Evolutionary conservation across 2,888 invertebrate genomes (phyloP).

Genomic region (Brachyptera putata): DNA sequence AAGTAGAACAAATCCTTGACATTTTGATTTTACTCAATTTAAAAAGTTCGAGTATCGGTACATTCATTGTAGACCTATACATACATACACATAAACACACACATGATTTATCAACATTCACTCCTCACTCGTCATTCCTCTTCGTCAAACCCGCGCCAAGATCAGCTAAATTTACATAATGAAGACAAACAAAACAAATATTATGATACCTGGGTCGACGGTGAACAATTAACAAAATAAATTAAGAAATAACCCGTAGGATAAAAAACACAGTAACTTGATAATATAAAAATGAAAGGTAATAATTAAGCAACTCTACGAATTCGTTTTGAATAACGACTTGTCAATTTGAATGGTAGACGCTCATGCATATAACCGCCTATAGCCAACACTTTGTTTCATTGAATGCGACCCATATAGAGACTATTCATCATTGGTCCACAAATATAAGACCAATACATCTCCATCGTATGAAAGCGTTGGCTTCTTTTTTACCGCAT

Average conservation of each 20-base stretch:
- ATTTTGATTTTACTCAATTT: too few species aligned
- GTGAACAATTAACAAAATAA: background rate
- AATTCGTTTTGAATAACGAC: conserved; percentile 10
- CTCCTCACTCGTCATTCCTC: background rate
- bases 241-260: background rate
- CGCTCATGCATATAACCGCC: background rate
- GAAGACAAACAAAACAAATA: conserved; percentile 10
- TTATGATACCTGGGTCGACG: conserved; percentile 1
- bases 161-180: conserved; percentile 16
- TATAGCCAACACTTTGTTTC: background rate
- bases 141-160: background rate
- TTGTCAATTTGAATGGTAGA: conserved; percentile 11
- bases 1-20: too few species aligned
- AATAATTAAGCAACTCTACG: conserved; percentile 11
- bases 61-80: too few species aligned
- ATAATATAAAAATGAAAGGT: conserved; percentile 11
- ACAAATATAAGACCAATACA: conserved; percentile 2
- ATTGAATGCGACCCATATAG: background rate
- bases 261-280: background rate
- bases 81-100: too few species aligned
- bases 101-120: too few species aligned
- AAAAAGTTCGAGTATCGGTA: too few species aligned
- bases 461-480: conserved; percentile 1
- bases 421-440: background rate
- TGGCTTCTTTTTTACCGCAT: background rate